Conservation (phyloP, 2,888 invertebrate genomes). For the Bhutanitis thaidina region DNA sequence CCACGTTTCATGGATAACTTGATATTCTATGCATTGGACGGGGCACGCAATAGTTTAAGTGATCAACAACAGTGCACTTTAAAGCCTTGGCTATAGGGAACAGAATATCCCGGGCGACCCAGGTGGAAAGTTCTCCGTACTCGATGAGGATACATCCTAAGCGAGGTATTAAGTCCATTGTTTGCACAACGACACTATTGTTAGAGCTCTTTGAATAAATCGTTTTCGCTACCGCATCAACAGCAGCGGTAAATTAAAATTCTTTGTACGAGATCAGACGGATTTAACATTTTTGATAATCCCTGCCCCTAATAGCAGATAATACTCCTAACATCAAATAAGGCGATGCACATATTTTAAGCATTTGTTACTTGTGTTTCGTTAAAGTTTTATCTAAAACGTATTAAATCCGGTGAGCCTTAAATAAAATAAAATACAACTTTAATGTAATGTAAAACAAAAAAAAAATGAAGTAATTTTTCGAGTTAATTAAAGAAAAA, state of each 20-base stretch:
- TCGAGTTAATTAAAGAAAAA: no score
- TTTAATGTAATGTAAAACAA: no score
- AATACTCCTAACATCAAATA: no score
- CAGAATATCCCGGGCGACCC: background rate
- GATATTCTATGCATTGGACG: constrained; percentile 1
- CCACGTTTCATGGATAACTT: constrained; percentile 1
- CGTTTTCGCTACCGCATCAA: background rate
- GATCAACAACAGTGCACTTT: constrained; percentile 10
- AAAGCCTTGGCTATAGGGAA: background rate
- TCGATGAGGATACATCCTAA: constrained; percentile 1
- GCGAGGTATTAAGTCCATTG: background rate
- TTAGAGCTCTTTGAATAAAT: constrained; percentile 8
- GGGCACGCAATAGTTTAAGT: constrained; percentile 4
- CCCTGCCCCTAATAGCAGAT: no score
- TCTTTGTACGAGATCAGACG: background rate
- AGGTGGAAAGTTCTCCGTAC: background rate
- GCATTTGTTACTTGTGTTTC: no score
- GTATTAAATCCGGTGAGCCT: no score
- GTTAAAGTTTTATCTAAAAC: no score
- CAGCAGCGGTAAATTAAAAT: constrained; percentile 8
- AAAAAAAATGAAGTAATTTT: no score
- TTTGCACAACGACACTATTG: constrained; percentile 5
- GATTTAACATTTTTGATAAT: background rate
- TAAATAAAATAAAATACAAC: no score
- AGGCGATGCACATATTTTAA: no score